These are phyloP conservation scores for Etia nguti DNA, from an alignment of 2,113 vertebrate genomes.

Conservation along the genomic window DNA sequence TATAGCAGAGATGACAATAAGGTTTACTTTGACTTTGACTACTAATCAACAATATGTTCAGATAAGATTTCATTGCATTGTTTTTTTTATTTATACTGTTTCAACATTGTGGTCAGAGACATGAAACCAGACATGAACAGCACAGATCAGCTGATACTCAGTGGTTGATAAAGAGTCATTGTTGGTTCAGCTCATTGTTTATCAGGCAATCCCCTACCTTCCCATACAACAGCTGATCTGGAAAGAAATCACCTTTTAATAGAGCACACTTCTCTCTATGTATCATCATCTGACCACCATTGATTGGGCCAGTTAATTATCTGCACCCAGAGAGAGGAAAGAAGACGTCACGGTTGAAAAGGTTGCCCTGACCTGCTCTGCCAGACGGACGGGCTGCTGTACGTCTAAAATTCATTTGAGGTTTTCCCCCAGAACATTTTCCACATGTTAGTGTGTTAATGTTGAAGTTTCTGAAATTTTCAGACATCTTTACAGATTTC, in stretches of 20 bases:
- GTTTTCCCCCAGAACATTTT: neutral
- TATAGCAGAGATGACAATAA: no score
- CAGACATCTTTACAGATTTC: neutral
- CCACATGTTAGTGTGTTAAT: rapidly evolving
- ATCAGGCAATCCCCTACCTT: neutral
- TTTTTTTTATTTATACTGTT: rapidly evolving
- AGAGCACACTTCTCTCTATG: neutral
- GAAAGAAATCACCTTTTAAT: neutral
- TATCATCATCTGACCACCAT: neutral
- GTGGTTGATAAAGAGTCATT: neutral
- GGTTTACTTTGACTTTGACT: no score
- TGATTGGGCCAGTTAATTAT: constrained; percentile 1
- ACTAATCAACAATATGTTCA: neutral
- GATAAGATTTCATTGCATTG: neutral
- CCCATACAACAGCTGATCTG: neutral
- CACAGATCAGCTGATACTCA: neutral
- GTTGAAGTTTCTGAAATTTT: neutral
- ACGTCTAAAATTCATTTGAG: neutral
- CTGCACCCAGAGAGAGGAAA: neutral
- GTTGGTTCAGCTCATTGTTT: neutral
- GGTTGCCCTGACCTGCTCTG: neutral
- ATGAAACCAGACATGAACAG: rapidly evolving
- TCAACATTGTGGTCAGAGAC: neutral
- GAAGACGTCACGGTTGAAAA: neutral
- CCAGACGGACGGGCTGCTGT: neutral